A percentile compares a stretch with the other conserved stretches of the same genome.
phyloP scores from a whole-genome alignment of 2,113 vertebrate species.

The Tautogolabrus adspersus region DNA sequence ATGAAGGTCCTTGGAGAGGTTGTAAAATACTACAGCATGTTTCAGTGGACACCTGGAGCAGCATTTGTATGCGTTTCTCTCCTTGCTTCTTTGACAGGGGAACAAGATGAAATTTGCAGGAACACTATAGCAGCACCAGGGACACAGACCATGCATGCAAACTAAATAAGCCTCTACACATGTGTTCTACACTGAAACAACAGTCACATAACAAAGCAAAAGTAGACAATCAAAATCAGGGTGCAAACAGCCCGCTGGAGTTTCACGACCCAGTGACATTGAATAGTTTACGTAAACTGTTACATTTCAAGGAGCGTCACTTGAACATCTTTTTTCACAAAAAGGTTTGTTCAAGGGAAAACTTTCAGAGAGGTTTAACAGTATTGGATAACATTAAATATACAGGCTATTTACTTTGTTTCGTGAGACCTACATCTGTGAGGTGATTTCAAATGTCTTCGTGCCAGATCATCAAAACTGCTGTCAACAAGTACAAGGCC shows the following conservation, averaged over 20 bases:
- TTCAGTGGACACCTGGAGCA: slow-evolving; percentile 29
- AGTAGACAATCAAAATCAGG: slow-evolving; percentile 7
- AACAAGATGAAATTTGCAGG: slow-evolving; percentile 35
- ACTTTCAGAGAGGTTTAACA: too few species aligned
- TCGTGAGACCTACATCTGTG: too few species aligned
- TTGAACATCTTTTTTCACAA: too few species aligned
- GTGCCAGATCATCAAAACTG: neutral
- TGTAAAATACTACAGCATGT: slow-evolving; percentile 12
- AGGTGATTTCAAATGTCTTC: neutral
- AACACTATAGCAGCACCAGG: neutral
- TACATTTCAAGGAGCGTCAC: too few species aligned
- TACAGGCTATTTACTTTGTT: too few species aligned
- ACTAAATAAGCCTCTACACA: slow-evolving; percentile 13
- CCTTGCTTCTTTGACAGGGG: slow-evolving; percentile 11
- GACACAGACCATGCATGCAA: slow-evolving; percentile 15
- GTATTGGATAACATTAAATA: too few species aligned
- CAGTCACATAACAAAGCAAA: neutral
- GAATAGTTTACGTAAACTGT: neutral
- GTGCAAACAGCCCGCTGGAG: too few species aligned
- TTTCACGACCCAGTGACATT: too few species aligned
- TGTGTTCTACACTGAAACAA: neutral
- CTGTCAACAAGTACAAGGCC: neutral
- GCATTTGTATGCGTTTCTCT: slow-evolving; percentile 47
- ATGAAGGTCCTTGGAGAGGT: slow-evolving; percentile 9
- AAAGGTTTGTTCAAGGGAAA: neutral